These are phyloP conservation scores for Orchestia grillus DNA, from an alignment of 1,140 invertebrate genomes.

Conservation along the genomic window DNA sequence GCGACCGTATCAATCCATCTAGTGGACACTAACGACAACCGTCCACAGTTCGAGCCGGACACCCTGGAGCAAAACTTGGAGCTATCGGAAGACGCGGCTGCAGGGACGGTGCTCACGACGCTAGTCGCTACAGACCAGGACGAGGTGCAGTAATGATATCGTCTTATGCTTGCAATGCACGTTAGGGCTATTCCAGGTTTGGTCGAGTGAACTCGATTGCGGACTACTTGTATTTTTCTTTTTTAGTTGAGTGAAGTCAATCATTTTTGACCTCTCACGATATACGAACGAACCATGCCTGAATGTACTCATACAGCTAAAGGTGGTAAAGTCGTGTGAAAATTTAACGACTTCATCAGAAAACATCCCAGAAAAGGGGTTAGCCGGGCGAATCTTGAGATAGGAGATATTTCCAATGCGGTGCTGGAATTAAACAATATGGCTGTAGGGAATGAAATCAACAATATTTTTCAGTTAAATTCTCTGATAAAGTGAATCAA, in stretches of 20 bases:
- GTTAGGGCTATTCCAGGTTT: neutral
- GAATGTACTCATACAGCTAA: too few species aligned
- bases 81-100: neutral
- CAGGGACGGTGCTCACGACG: neutral
- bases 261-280: too few species aligned
- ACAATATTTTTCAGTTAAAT: neutral
- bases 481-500: neutral
- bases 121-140: conserved; percentile 11
- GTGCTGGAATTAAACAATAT: neutral
- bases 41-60: neutral
- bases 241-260: too few species aligned
- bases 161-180: neutral
- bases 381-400: neutral
- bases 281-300: too few species aligned
- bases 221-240: too few species aligned
- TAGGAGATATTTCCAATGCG: neutral
- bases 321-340: too few species aligned
- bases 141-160: conserved; percentile 5
- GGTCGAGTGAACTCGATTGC: too few species aligned
- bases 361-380: too few species aligned
- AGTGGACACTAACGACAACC: conserved; percentile 50
- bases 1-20: conserved; percentile 27
- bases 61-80: neutral
- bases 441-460: neutral
- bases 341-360: too few species aligned